Conservation (phyloP, 2,797 vertebrate species). For the Poecilia wingei region DNA sequence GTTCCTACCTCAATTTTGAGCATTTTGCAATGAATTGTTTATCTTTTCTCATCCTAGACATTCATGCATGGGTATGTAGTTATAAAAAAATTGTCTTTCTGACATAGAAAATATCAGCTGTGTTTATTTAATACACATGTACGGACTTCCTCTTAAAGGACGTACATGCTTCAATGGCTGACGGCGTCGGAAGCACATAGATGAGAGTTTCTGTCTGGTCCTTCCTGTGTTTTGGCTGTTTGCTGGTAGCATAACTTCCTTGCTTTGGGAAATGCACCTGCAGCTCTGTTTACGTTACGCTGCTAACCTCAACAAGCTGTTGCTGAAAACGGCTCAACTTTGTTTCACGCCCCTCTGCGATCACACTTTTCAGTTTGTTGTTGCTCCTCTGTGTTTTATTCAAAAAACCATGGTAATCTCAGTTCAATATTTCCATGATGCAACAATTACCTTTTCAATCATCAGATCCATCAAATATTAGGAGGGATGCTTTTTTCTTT, state of each 20-base stretch:
- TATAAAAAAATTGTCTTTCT: slow-evolving; percentile 3
- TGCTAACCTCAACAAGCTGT: slow-evolving; percentile 70
- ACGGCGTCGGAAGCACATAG: slow-evolving; percentile 61
- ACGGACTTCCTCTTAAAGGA: slow-evolving; percentile 58
- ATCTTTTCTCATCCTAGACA: not conserved
- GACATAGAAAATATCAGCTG: slow-evolving; percentile 29
- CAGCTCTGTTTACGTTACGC: slow-evolving; percentile 68
- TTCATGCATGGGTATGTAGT: not conserved
- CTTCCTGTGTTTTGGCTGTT: slow-evolving; percentile 77
- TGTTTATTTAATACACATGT: slow-evolving; percentile 34
- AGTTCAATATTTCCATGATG: too few species aligned
- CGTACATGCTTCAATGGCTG: slow-evolving; percentile 47
- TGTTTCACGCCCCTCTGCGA: slow-evolving; percentile 27
- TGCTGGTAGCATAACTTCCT: slow-evolving; percentile 70
- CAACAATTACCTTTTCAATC: too few species aligned
- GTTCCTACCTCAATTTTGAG: not conserved
- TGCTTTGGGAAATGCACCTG: slow-evolving; percentile 80
- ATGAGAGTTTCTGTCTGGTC: slow-evolving; percentile 63
- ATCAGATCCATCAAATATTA: too few species aligned
- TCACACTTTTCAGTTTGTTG: slow-evolving; percentile 33
- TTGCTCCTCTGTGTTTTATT: slow-evolving; percentile 21
- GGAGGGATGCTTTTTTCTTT: too few species aligned
- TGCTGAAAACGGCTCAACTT: slow-evolving; percentile 47
- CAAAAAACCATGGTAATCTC: too few species aligned
- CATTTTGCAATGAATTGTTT: not conserved